phyloP scores from a whole-genome alignment of 1,140 invertebrate genomes.

The Chionoecetes opilio region DNA sequence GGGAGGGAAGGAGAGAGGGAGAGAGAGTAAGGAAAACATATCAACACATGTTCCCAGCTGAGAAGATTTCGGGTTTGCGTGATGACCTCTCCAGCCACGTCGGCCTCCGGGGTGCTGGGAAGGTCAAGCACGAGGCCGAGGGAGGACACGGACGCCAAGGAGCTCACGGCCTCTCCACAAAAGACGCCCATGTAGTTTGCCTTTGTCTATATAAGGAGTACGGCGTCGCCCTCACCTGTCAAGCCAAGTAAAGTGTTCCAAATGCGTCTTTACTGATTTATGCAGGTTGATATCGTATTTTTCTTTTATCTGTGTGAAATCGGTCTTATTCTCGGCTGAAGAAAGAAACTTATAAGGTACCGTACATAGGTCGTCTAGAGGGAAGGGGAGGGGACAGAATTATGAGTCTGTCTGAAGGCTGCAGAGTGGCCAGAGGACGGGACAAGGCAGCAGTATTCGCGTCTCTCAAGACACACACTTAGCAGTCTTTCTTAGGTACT shows the following conservation, averaged over 20 bases:
- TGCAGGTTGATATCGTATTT: conserved; percentile 38
- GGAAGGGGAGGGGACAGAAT: background rate
- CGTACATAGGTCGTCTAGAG: background rate
- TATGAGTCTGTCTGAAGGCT: background rate
- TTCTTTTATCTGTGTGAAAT: conserved; percentile 57
- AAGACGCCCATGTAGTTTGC: background rate
- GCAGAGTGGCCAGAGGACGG: background rate
- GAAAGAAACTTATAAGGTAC: background rate
- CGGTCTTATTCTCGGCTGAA: background rate
- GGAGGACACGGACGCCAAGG: background rate
- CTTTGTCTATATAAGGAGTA: conserved; percentile 24
- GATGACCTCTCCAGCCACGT: background rate
- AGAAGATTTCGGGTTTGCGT: background rate
- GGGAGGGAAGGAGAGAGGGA: background rate
- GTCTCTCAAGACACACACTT: background rate
- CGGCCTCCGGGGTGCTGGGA: background rate
- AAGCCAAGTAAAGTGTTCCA: background rate
- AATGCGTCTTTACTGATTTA: background rate
- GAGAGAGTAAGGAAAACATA: conserved; percentile 2
- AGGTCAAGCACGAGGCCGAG: background rate
- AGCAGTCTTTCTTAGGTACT: background rate
- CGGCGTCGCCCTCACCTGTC: conserved; percentile 37
- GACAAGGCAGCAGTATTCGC: conserved; percentile 9
- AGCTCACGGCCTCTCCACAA: background rate
- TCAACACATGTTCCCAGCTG: background rate